A percentile compares a stretch with the other conserved stretches of the same genome.
Conservation (phyloP, 1,140 invertebrate genomes). For the Tyrophagus putrescentiae region DNA sequence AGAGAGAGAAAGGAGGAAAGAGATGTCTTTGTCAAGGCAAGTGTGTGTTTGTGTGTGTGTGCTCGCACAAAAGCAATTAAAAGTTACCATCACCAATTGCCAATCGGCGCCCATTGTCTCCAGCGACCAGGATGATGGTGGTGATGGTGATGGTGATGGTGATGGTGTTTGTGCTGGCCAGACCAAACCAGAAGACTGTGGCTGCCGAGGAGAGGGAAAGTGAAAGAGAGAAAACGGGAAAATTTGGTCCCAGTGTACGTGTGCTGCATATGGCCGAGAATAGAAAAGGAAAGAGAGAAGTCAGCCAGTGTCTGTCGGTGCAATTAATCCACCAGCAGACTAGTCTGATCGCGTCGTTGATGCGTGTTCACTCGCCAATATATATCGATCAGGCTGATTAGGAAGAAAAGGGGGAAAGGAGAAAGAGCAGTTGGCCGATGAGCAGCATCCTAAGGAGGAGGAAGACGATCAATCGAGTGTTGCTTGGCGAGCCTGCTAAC, state of each 20-base stretch:
- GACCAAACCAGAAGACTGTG: no score
- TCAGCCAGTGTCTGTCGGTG: no score
- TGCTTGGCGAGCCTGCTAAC: background rate
- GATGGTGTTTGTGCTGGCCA: no score
- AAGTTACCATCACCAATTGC: slow-evolving; percentile 4
- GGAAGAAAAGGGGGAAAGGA: no score
- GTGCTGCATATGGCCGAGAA: slow-evolving; percentile 3
- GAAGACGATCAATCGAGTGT: background rate
- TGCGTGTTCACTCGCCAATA: no score
- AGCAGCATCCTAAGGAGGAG: background rate
- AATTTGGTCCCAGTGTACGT: background rate
- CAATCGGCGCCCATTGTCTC: slow-evolving; percentile 9
- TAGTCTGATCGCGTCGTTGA: background rate
- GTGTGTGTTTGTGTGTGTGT: background rate
- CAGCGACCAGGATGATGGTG: no score
- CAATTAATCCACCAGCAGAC: slow-evolving; percentile 10
- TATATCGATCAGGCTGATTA: no score
- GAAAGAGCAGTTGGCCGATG: no score
- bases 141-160: no score
- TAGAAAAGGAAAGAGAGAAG: no score
- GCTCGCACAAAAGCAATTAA: background rate
- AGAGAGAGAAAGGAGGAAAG: no score
- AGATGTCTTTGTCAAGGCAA: background rate
- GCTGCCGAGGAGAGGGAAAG: no score
- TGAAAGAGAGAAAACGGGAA: background rate